Percentiles rank a stretch among this genome's conserved stretches.
phyloP scores from a whole-genome alignment of 37 sponge, comb jelly and placozoan species.

The Halisarca cf. caerulea region DNA sequence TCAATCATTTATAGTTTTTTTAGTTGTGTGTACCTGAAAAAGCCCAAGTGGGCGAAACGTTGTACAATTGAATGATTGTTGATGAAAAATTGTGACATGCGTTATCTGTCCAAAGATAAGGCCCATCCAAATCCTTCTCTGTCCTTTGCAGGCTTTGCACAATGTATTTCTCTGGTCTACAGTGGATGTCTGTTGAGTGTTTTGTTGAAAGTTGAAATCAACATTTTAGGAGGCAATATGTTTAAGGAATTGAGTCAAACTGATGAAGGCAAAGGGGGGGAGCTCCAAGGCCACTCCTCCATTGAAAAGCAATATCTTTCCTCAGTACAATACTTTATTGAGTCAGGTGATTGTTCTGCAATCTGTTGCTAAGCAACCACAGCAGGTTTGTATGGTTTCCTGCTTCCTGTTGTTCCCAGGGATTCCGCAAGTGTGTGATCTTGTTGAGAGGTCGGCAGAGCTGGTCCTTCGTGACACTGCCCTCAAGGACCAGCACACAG shows the following conservation, averaged over 20 bases:
- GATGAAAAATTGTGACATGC: too few relatives aligned
- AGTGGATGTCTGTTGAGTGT: not conserved
- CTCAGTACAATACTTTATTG: constrained; percentile 4
- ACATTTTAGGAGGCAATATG: constrained; percentile 5
- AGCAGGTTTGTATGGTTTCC: not conserved
- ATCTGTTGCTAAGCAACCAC: not conserved
- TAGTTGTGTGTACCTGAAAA: too few relatives aligned
- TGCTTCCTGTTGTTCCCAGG: not conserved
- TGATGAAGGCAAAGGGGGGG: not conserved
- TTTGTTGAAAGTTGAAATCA: not conserved
- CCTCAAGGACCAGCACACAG: constrained; percentile 16
- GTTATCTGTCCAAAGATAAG: too few relatives aligned
- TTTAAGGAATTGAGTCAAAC: not conserved
- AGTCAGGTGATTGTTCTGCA: not conserved
- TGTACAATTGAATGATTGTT: too few relatives aligned
- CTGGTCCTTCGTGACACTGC: not conserved
- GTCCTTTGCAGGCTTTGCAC: not conserved
- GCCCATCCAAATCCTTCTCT: too few relatives aligned
- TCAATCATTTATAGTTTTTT: too few relatives aligned
- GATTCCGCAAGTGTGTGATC: not conserved
- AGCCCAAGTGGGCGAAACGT: too few relatives aligned
- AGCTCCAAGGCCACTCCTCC: constrained; percentile 9
- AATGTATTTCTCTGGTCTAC: not conserved
- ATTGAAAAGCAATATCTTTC: constrained; percentile 12
- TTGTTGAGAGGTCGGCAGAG: not conserved